Percentiles rank a stretch among this genome's conserved stretches.
Evolutionary conservation across 2,797 vertebrate species (phyloP).

Genomic region (Oryzias dopingdopingensis): DNA sequence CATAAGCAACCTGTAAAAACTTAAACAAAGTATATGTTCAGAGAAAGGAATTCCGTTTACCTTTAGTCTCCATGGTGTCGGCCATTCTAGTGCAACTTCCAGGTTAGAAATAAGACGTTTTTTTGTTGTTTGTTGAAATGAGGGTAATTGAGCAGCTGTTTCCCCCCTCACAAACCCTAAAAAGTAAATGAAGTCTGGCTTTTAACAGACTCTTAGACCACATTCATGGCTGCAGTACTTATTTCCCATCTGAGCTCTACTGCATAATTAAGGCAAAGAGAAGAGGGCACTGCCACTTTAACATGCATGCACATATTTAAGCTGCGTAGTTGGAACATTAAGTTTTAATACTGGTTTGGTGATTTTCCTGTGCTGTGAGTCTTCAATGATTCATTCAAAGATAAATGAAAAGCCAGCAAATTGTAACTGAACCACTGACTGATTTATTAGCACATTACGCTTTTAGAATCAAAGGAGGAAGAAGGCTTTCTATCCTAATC

Average conservation of each 20-base stretch:
- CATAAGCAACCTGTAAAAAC: too few species aligned
- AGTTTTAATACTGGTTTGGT: constrained; percentile 1
- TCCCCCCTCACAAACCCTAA: too few species aligned
- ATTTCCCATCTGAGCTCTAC: background rate
- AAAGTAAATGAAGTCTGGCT: background rate
- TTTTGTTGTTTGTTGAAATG: too few species aligned
- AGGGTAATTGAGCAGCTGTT: too few species aligned
- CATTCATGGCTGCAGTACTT: background rate
- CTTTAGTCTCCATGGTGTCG: too few species aligned
- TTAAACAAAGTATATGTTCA: too few species aligned
- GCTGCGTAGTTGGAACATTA: background rate
- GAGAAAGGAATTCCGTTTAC: too few species aligned
- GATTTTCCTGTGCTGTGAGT: background rate
- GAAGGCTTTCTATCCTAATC: background rate
- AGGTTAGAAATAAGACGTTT: background rate
- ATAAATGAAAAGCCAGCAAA: constrained; percentile 22
- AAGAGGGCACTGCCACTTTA: background rate
- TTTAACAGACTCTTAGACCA: background rate
- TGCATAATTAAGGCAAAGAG: background rate
- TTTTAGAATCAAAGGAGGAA: constrained; percentile 1
- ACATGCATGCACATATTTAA: background rate
- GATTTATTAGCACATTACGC: background rate
- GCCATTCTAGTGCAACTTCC: too few species aligned
- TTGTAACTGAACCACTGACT: constrained; percentile 1
- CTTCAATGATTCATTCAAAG: constrained; percentile 19